These are phyloP conservation scores for Epicauta chinensis DNA, from an alignment of 1,140 invertebrate genomes.

Conservation along the genomic window DNA sequence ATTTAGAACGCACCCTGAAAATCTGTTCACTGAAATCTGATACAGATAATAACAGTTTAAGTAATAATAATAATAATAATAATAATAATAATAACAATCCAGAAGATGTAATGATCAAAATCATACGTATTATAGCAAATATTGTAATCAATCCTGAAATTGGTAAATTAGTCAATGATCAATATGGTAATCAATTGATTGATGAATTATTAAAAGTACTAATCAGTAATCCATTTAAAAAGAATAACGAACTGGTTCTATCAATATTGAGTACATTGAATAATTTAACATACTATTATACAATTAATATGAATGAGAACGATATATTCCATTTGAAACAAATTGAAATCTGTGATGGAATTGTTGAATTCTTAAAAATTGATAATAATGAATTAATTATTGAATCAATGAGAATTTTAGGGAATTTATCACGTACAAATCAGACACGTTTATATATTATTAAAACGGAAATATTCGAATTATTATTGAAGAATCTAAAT, in stretches of 20 bases:
- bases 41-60: too few species aligned
- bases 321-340: slow-evolving; percentile 41
- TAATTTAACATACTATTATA: slow-evolving; percentile 59
- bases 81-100: slow-evolving; percentile 2
- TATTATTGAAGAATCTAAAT: slow-evolving; percentile 29
- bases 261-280: slow-evolving; percentile 59
- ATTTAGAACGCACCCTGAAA: slow-evolving; percentile 49
- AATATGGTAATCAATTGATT: slow-evolving; percentile 42
- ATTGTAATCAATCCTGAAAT: slow-evolving; percentile 64
- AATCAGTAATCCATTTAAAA: slow-evolving; percentile 49
- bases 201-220: slow-evolving; percentile 48
- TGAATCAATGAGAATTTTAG: slow-evolving; percentile 58
- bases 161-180: slow-evolving; percentile 49
- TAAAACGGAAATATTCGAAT: slow-evolving; percentile 42
- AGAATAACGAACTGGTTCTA: slow-evolving; percentile 57
- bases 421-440: slow-evolving; percentile 58
- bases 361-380: slow-evolving; percentile 35
- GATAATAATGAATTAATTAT: slow-evolving; percentile 51
- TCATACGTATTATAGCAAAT: slow-evolving; percentile 66
- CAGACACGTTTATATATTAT: slow-evolving; percentile 51
- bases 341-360: slow-evolving; percentile 40
- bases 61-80: too few species aligned
- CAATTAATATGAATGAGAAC: slow-evolving; percentile 34
- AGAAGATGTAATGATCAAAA: slow-evolving; percentile 24
- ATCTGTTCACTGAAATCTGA: slow-evolving; percentile 41